These are phyloP conservation scores for Phasia obesa DNA, from an alignment of 2,888 invertebrate genomes.

Conservation along the genomic window DNA sequence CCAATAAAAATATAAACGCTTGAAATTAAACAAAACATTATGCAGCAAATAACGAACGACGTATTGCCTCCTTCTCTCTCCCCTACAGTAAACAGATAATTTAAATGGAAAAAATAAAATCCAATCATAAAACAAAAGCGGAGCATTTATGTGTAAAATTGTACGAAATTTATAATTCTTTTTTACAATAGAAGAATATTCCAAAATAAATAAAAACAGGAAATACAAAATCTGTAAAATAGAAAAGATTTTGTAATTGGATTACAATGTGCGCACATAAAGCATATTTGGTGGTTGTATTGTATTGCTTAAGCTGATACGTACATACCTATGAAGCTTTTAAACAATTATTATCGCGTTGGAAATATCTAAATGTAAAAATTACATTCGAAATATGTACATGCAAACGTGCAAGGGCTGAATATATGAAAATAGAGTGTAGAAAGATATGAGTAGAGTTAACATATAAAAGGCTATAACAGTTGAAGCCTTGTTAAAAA, in stretches of 20 bases:
- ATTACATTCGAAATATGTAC: not conserved
- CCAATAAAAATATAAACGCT: slow-evolving; percentile 30
- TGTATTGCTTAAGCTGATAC: slow-evolving; percentile 11
- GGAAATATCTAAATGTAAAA: slow-evolving; percentile 42
- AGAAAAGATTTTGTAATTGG: slow-evolving; percentile 56
- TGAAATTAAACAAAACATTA: slow-evolving; percentile 10
- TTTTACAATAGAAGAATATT: slow-evolving; percentile 7
- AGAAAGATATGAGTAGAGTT: too few relatives aligned
- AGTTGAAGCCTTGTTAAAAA: not conserved
- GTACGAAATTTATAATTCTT: not conserved
- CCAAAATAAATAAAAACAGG: slow-evolving; percentile 34
- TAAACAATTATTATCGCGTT: slow-evolving; percentile 51
- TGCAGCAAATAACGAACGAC: not conserved
- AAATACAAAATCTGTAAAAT: slow-evolving; percentile 11
- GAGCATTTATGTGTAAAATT: slow-evolving; percentile 63
- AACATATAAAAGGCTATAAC: too few relatives aligned
- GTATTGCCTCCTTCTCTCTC: not conserved
- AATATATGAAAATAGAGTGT: too few relatives aligned
- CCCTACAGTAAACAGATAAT: slow-evolving; percentile 50
- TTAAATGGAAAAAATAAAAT: slow-evolving; percentile 59
- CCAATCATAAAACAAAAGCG: slow-evolving; percentile 65
- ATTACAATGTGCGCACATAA: slow-evolving; percentile 51
- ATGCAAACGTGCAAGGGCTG: not conserved
- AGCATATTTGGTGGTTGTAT: slow-evolving; percentile 35
- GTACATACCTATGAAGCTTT: not conserved